Percentiles rank a stretch among this genome's conserved stretches.
Evolutionary conservation across 2,113 vertebrate species (phyloP).

Genomic region (Plecotus auritus): DNA sequence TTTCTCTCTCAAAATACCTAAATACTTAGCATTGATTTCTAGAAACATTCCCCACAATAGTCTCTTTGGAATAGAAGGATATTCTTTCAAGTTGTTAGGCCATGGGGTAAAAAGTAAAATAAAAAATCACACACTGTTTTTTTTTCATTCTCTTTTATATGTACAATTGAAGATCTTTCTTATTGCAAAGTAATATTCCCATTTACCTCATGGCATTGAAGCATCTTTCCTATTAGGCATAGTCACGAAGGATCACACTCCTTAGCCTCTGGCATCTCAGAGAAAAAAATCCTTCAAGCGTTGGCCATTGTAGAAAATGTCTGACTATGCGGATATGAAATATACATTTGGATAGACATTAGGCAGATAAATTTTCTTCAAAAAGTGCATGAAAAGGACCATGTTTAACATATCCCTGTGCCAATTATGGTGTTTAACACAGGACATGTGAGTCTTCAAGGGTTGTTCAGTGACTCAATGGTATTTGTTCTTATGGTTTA

Average conservation of each 20-base stretch:
- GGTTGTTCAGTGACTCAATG: not conserved
- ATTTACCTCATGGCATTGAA: not conserved
- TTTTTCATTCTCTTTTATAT: not conserved
- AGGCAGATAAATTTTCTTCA: not conserved
- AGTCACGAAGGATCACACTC: not conserved
- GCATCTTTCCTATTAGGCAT: not conserved
- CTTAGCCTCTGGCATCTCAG: not conserved
- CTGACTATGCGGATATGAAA: not conserved
- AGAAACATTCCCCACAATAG: not conserved
- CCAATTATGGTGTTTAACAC: fast-evolving
- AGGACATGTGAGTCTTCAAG: not conserved
- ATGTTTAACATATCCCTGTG: not conserved
- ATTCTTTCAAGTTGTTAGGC: not conserved
- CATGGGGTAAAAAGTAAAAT: not conserved
- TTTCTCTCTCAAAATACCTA: not conserved
- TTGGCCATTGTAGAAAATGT: not conserved
- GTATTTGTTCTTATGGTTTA: not conserved
- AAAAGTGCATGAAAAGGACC: fast-evolving
- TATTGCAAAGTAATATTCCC: not conserved
- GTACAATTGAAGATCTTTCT: not conserved
- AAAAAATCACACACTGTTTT: not conserved
- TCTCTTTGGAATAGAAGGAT: not conserved
- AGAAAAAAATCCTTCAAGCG: not conserved
- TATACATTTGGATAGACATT: not conserved
- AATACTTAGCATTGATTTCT: not conserved